A percentile compares a stretch with the other conserved stretches of the same genome.
Conservation (phyloP, 2,888 invertebrate genomes). For the Cerceris rybyensis region DNA sequence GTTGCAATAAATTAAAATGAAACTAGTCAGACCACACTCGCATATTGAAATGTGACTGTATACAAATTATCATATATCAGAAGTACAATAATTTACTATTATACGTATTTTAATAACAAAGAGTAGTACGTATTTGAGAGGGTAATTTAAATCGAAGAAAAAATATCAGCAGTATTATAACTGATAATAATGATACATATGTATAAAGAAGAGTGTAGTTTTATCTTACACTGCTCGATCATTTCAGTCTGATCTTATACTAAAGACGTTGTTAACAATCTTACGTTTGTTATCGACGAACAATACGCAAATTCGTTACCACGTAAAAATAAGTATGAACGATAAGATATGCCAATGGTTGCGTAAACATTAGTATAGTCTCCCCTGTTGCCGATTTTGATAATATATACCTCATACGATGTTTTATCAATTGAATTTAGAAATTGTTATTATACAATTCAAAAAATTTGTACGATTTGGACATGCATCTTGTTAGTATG, state of each 20-base stretch:
- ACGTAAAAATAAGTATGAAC: slow-evolving; percentile 13
- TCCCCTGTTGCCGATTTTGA: slow-evolving; percentile 41
- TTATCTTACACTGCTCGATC: slow-evolving; percentile 5
- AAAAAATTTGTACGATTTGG: neutral
- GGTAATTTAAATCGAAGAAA: slow-evolving; percentile 29
- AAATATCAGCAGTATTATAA: slow-evolving; percentile 56
- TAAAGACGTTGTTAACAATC: slow-evolving; percentile 4
- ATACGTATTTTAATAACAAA: slow-evolving; percentile 53
- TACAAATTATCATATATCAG: slow-evolving; percentile 59
- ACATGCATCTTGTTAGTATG: slow-evolving; percentile 20
- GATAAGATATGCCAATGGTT: slow-evolving; percentile 36
- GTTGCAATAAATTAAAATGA: slow-evolving; percentile 34
- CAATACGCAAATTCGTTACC: slow-evolving; percentile 25
- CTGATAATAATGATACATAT: slow-evolving; percentile 20
- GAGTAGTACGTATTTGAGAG: slow-evolving; percentile 35
- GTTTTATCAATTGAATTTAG: slow-evolving; percentile 20
- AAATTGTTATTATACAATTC: slow-evolving; percentile 30
- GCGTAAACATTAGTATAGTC: slow-evolving; percentile 23
- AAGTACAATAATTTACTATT: slow-evolving; percentile 67
- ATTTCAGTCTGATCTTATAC: slow-evolving; percentile 17
- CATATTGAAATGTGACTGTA: slow-evolving; percentile 47
- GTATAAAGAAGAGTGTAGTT: slow-evolving; percentile 12
- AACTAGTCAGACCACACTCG: slow-evolving; percentile 55
- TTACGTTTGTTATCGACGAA: slow-evolving; percentile 2
- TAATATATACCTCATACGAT: slow-evolving; percentile 22